Evolutionary conservation across 1,140 invertebrate genomes (phyloP).

Genomic region (Trichonephila clavipes): DNA sequence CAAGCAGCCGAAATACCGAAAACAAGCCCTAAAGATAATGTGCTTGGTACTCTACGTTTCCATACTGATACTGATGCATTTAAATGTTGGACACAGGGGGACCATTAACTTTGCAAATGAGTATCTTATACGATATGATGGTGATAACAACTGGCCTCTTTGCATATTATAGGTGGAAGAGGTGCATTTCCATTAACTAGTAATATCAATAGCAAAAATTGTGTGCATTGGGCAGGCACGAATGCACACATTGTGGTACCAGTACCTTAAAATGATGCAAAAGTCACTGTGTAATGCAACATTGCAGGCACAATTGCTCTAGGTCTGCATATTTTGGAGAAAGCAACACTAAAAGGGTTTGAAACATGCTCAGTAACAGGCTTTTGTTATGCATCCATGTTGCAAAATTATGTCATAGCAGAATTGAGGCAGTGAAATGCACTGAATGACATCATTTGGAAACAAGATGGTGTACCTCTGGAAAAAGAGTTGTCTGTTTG

Average conservation of each 20-base stretch:
- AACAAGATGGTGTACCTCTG: neutral
- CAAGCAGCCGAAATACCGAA: neutral
- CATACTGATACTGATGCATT: neutral
- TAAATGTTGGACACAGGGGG: neutral
- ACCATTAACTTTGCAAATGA: neutral
- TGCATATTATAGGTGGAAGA: neutral
- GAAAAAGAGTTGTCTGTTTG: neutral
- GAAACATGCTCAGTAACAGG: neutral
- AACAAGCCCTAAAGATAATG: neutral
- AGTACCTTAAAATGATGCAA: neutral
- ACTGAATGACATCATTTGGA: neutral
- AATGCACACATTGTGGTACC: conserved; percentile 6
- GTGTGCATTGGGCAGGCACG: neutral
- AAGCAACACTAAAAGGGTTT: neutral
- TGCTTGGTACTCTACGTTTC: too few relatives aligned
- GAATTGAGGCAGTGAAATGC: neutral
- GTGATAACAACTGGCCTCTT: neutral
- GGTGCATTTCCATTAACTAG: too few relatives aligned
- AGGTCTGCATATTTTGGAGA: neutral
- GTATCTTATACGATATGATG: neutral
- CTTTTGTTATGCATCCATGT: neutral
- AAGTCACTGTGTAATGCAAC: neutral
- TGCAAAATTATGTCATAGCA: neutral
- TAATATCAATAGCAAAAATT: neutral
- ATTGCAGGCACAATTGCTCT: neutral